Conservation (phyloP, 1,140 invertebrate species). For the Leptopilina boulardi region DNA sequence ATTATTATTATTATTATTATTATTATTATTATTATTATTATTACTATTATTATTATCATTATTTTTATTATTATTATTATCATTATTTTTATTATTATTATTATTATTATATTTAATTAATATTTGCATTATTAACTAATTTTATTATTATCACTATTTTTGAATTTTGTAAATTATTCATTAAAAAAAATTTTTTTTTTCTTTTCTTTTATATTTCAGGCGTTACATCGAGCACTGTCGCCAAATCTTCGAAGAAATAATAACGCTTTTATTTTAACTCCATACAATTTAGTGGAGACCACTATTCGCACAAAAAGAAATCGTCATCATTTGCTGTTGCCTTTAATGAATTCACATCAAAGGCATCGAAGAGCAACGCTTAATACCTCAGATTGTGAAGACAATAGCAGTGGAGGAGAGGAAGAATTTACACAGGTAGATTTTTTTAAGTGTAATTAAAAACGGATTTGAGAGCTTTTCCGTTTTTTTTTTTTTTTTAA, state of each 20-base stretch:
- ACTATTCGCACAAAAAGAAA: conserved; percentile 67
- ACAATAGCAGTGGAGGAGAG: conserved; percentile 75
- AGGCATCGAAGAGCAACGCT: conserved; percentile 65
- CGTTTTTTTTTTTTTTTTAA: background rate
- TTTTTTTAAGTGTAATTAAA: too few species aligned
- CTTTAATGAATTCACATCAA: conserved; percentile 66
- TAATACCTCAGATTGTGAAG: conserved; percentile 74
- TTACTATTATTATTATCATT: too few species aligned
- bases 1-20: too few species aligned
- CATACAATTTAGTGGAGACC: conserved; percentile 68
- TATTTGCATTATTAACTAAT: too few species aligned
- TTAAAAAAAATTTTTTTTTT: too few species aligned
- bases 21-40: too few species aligned
- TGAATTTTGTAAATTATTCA: too few species aligned
- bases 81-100: too few species aligned
- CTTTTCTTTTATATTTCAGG: conserved; percentile 58
- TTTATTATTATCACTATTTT: too few species aligned
- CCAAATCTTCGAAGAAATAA: conserved; percentile 63
- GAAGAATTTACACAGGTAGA: conserved; percentile 72
- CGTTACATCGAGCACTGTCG: conserved; percentile 69
- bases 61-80: too few species aligned
- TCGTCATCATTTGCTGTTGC: conserved; percentile 62
- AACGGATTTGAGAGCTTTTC: too few species aligned
- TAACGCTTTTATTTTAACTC: conserved; percentile 62
- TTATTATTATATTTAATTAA: too few species aligned